These are phyloP conservation scores for Drosophila kanekoi DNA, from an alignment of 2,888 invertebrate species.

Conservation along the genomic window DNA sequence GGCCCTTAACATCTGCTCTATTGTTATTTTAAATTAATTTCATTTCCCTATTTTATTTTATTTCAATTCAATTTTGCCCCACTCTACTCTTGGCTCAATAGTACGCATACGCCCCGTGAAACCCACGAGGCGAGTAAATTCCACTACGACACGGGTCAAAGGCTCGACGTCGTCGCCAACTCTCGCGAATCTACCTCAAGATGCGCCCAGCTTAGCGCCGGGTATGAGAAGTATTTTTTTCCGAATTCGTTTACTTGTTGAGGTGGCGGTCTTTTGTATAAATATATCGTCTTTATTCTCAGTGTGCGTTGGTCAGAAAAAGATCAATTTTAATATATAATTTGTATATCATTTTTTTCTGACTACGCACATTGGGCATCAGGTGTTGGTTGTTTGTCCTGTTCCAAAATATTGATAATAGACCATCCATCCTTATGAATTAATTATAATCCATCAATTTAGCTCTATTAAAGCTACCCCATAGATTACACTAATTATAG, in stretches of 20 bases:
- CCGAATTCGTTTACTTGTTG: background rate
- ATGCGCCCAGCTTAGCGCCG: conserved; percentile 41
- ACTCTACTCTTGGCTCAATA: conserved; percentile 8
- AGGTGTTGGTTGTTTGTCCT: background rate
- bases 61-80: conserved; percentile 22
- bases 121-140: conserved; percentile 5
- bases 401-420: background rate
- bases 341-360: background rate
- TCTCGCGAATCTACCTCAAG: conserved; percentile 40
- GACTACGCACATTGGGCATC: background rate
- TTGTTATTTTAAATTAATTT: conserved; percentile 23
- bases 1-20: conserved; percentile 13
- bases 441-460: conserved; percentile 6
- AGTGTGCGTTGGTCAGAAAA: conserved; percentile 3
- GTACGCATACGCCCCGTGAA: conserved; percentile 12
- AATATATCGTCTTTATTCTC: background rate
- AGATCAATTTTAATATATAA: too few relatives aligned
- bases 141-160: conserved; percentile 17
- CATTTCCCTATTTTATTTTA: conserved; percentile 17
- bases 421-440: background rate
- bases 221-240: conserved; percentile 46
- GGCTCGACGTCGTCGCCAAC: background rate
- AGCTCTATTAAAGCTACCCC: too few relatives aligned
- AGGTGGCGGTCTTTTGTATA: conserved; percentile 18
- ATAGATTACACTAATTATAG: conserved; percentile 6